These are phyloP conservation scores for Ceyx margarethae DNA, from an alignment of 2,113 vertebrate genomes.

Conservation along the genomic window DNA sequence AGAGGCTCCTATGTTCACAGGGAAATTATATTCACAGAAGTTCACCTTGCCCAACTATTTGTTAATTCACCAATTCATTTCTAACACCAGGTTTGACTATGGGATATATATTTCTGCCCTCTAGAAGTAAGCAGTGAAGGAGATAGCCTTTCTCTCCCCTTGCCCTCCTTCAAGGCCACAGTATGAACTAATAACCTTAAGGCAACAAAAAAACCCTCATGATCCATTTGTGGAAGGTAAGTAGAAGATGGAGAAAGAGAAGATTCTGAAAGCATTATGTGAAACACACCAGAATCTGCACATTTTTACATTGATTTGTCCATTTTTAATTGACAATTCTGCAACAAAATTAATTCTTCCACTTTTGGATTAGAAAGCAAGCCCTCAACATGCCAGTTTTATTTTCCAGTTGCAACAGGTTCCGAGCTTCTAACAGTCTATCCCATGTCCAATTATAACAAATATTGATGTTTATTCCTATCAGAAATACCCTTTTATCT, in stretches of 20 bases:
- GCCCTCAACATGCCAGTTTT: not conserved
- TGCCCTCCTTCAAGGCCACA: not conserved
- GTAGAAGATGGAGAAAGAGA: not conserved
- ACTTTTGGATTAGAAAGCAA: not conserved
- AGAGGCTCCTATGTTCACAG: not conserved
- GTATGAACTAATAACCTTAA: not conserved
- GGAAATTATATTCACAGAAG: not conserved
- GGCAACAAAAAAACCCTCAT: not conserved
- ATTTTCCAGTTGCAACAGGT: not conserved
- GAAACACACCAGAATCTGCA: not conserved
- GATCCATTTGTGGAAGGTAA: not conserved
- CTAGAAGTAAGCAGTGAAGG: not conserved
- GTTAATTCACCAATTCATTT: not conserved
- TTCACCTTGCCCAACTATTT: not conserved
- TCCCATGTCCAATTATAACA: not conserved
- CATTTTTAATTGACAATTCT: not conserved
- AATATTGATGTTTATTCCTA: not conserved
- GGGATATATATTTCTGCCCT: not conserved
- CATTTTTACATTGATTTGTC: not conserved
- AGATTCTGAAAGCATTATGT: not conserved
- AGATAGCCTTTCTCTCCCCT: not conserved
- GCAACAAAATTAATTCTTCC: not conserved
- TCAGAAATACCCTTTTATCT: conserved; percentile 13
- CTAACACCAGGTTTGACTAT: not conserved
- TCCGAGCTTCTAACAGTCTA: not conserved